Percentiles rank a stretch among this genome's conserved stretches.
Conservation (phyloP, 2,797 vertebrate species). For the Phyllotis vaccarum region DNA sequence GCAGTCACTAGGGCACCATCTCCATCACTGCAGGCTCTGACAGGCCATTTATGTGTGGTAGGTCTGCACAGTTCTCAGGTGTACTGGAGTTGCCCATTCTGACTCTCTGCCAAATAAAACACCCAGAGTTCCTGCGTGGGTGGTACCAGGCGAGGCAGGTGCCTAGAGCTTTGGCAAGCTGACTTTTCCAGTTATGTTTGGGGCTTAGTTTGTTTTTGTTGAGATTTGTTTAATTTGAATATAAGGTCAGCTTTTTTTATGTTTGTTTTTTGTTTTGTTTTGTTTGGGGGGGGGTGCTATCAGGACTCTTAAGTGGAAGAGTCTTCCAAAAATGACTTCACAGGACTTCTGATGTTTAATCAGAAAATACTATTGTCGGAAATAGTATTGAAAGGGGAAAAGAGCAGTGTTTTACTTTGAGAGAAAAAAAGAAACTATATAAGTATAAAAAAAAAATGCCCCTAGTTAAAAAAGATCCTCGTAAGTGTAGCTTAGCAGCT, state of each 20-base stretch:
- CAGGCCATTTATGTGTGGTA: neutral
- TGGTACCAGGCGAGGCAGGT: slow-evolving; percentile 29
- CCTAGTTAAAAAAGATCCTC: slow-evolving; percentile 51
- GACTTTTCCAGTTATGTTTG: neutral
- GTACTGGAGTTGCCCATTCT: neutral
- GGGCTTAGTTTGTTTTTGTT: slow-evolving; percentile 60
- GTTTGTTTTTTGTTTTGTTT: neutral
- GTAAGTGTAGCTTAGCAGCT: slow-evolving; percentile 8
- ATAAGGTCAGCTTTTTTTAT: slow-evolving; percentile 39
- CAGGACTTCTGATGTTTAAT: slow-evolving; percentile 27
- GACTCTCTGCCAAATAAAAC: slow-evolving; percentile 66
- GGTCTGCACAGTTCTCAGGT: neutral
- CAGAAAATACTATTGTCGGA: neutral
- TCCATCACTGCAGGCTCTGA: neutral
- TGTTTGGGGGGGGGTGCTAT: neutral
- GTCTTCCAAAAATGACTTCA: slow-evolving; percentile 50
- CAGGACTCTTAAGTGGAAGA: neutral
- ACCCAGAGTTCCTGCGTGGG: neutral
- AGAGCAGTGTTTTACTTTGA: neutral
- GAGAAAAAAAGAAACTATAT: neutral
- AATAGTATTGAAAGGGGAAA: neutral
- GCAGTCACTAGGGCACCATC: neutral
- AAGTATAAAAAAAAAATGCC: slow-evolving; percentile 28
- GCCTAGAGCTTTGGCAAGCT: slow-evolving; percentile 34
- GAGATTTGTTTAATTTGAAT: slow-evolving; percentile 72